Base-by-base conservation (phyloP, 1,140 invertebrate genomes). In the Drosophila carrolli region DNA sequence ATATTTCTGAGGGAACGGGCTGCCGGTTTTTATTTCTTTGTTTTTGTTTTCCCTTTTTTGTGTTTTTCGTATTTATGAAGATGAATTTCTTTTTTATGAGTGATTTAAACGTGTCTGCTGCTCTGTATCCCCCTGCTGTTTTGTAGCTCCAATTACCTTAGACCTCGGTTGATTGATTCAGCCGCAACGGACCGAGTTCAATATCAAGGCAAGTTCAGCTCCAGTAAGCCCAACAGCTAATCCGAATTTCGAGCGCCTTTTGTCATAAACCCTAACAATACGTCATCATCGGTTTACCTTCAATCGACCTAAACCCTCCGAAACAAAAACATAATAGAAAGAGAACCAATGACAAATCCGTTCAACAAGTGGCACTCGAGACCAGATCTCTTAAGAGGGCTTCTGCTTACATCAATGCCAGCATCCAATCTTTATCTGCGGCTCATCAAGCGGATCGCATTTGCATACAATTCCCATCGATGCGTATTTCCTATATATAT, bases 41-140 rank as follows among this genome's bases (percentile, higher is more conserved):
- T 43, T 66, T 46, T 62, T 62, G 37, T 70, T 78, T 46, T 72
- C 23, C 35, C 48, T 48, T 53, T 32, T 66, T 23, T 14, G 2
- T n/a, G 14, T 37, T 19, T 54, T 48, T n/a, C 13, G 9, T 19
- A 65, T 85, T 86, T 79, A 88, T 86, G 75, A 86, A 88, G 83
- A 86, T 88, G 78, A 88, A 86, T 82, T 86, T 88, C 70, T 86
- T 88, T 86, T 88, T 86, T 75, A 86, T 86, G 61, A 62, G 82
- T 66, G 75, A 88, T 78, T 85, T 76, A 56, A 65, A 83, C 77
- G 40, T 59, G 48, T n/a, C 50, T 41, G 55, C 53, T 47, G 37
- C 47, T 55, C 50, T 0, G 11, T 16, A 37, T 14, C 5, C 53
- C 61, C 54, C 53, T 43, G 44, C 48, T 65, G 73, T n/a, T 62